phyloP scores from a whole-genome alignment of 1,140 invertebrate species.

The Lutraria rhynchaena region DNA sequence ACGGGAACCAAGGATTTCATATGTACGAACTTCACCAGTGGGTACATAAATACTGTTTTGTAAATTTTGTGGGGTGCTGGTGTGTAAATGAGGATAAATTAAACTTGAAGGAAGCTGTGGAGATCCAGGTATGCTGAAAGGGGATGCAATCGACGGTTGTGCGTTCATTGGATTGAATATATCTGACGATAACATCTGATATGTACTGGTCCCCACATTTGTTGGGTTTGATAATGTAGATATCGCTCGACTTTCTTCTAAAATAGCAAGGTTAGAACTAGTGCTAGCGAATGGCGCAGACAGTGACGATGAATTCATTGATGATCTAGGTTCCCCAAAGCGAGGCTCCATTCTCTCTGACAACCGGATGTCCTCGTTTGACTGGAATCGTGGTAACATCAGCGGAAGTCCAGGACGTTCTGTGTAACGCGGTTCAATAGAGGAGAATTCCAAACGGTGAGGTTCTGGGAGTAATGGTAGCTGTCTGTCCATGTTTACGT shows the following conservation, averaged over 20 bases:
- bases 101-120: constrained; percentile 68
- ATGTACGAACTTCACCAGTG: constrained; percentile 67
- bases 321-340: constrained; percentile 58
- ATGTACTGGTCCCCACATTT: constrained; percentile 48
- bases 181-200: constrained; percentile 68
- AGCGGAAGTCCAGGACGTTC: constrained; percentile 63
- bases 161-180: constrained; percentile 68
- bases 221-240: constrained; percentile 62
- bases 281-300: constrained; percentile 63
- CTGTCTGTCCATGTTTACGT: constrained; percentile 56
- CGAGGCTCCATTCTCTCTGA: constrained; percentile 69
- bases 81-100: constrained; percentile 72
- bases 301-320: constrained; percentile 53
- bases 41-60: constrained; percentile 70
- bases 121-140: constrained; percentile 60
- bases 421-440: constrained; percentile 63
- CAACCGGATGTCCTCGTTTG: constrained; percentile 63
- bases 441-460: constrained; percentile 66
- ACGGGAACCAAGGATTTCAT: constrained; percentile 59
- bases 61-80: constrained; percentile 58
- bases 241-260: constrained; percentile 75
- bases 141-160: constrained; percentile 62
- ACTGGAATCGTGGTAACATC: constrained; percentile 57
- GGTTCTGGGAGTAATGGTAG: constrained; percentile 67
- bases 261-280: constrained; percentile 72